Conservation (phyloP, 1,140 invertebrate species). For the Saccostrea echinata region DNA sequence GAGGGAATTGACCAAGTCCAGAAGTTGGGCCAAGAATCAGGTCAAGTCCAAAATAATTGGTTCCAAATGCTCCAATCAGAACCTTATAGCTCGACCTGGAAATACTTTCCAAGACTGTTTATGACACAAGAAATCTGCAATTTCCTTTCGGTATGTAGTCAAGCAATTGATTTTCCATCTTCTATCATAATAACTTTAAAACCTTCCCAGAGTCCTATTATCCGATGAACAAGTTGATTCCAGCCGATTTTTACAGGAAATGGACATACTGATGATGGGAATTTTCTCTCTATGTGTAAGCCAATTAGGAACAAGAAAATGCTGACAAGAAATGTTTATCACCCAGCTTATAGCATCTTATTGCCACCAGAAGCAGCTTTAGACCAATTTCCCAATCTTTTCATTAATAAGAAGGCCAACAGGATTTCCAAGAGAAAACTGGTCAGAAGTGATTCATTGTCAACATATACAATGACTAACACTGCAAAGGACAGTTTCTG, state of each 20-base stretch:
- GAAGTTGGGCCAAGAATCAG: background rate
- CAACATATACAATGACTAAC: background rate
- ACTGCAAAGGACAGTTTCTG: background rate
- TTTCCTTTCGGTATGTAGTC: conserved; percentile 14
- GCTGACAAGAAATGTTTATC: conserved; percentile 13
- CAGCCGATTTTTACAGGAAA: conserved; percentile 10
- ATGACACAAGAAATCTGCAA: conserved; percentile 35
- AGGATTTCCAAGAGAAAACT: background rate
- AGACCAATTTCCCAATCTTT: conserved; percentile 15
- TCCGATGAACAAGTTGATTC: conserved; percentile 38
- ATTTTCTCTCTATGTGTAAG: conserved; percentile 16
- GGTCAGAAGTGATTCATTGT: conserved; percentile 9
- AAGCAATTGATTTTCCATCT: conserved; percentile 32
- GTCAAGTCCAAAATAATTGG: background rate
- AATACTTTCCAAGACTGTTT: background rate
- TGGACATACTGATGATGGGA: conserved; percentile 16
- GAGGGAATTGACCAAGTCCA: background rate
- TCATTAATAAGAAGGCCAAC: conserved; percentile 8
- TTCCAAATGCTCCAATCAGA: conserved; percentile 31
- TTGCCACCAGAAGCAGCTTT: background rate
- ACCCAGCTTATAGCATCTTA: conserved; percentile 39
- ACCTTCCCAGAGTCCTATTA: conserved; percentile 5
- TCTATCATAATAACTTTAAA: background rate
- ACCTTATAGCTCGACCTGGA: background rate
- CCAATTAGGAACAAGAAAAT: conserved; percentile 36